Conservation (phyloP, 2,888 invertebrate genomes). For the Mystacides longicornis region DNA sequence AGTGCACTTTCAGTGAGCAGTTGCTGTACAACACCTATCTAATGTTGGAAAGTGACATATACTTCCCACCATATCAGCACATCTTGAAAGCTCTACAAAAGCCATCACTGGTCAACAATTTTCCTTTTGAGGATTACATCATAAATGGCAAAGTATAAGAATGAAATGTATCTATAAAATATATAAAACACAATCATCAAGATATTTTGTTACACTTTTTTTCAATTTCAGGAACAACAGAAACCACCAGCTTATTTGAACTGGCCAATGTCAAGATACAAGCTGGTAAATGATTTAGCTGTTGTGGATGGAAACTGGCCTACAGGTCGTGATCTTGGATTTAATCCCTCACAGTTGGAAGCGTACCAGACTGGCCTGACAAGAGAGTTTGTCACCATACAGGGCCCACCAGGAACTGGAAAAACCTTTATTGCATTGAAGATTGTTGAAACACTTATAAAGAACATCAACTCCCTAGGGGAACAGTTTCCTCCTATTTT, state of each 20-base stretch:
- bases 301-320: conserved; percentile 40
- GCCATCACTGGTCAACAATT: conserved; percentile 44
- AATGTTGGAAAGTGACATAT: conserved; percentile 72
- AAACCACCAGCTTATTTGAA: not conserved
- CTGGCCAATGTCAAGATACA: not conserved
- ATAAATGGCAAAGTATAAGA: conserved; percentile 47
- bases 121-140: conserved; percentile 64
- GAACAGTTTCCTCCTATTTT: conserved; percentile 44
- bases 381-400: conserved; percentile 67
- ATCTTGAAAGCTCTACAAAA: conserved; percentile 60
- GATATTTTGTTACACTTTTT: not conserved
- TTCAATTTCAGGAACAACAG: not conserved
- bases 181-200: not conserved
- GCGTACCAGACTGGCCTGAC: conserved; percentile 64
- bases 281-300: not conserved
- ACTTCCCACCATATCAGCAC: conserved; percentile 73
- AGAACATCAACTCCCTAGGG: conserved; percentile 39
- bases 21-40: conserved; percentile 31
- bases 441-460: conserved; percentile 59
- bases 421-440: conserved; percentile 76
- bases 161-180: not conserved
- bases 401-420: conserved; percentile 85
- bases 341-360: conserved; percentile 59
- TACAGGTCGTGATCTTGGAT: conserved; percentile 34
- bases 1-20: conserved; percentile 10